Conservation (phyloP, 2,113 vertebrate species). For the Bostrychus sinensis region DNA sequence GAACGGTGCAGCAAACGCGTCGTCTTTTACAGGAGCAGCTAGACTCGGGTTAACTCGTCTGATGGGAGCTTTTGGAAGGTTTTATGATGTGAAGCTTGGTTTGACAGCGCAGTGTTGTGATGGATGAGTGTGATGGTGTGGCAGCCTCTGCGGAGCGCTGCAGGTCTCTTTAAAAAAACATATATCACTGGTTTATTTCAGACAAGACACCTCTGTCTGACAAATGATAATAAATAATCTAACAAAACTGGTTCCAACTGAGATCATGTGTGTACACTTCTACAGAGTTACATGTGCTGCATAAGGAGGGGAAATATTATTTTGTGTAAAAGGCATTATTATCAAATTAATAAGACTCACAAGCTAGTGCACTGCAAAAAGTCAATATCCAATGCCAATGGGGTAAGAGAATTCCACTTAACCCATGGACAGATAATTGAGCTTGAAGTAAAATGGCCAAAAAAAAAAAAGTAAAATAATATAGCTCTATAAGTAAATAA, state of each 20-base stretch:
- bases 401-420: too few species aligned
- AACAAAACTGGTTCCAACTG: not conserved
- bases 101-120: too few species aligned
- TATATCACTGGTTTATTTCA: conserved; percentile 21
- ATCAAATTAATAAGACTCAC: too few species aligned
- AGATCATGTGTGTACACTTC: not conserved
- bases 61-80: not conserved
- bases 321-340: too few species aligned
- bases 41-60: not conserved
- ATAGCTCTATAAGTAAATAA: too few species aligned
- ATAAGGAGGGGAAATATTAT: too few species aligned
- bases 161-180: conserved; percentile 25
- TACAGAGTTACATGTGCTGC: not conserved
- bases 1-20: conserved; percentile 27
- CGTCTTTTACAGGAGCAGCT: conserved; percentile 5
- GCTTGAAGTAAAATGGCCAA: too few species aligned
- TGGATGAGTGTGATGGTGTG: not conserved
- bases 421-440: too few species aligned
- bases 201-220: conserved; percentile 18
- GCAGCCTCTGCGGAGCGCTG: conserved; percentile 1
- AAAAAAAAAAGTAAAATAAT: too few species aligned
- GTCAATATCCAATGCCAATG: too few species aligned
- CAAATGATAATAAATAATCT: conserved; percentile 12
- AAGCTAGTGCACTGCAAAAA: too few species aligned
- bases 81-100: not conserved